These are phyloP conservation scores for Thereva nobilitata DNA, from an alignment of 2,888 invertebrate genomes.

Conservation along the genomic window DNA sequence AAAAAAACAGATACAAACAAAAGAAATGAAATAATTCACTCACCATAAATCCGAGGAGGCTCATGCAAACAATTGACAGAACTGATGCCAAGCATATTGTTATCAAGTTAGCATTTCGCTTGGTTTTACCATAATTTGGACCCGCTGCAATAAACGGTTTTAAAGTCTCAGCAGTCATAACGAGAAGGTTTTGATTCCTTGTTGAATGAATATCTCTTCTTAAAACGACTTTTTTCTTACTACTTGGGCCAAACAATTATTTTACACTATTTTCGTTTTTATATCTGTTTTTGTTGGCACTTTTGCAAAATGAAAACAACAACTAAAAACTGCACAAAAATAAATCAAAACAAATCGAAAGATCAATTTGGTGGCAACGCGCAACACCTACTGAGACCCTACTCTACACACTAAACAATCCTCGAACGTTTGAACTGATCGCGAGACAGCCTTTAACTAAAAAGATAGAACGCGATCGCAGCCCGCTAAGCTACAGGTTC, in stretches of 20 bases:
- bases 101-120: slow-evolving; percentile 25
- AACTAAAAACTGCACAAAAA: no score
- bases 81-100: slow-evolving; percentile 49
- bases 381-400: no score
- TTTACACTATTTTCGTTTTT: no score
- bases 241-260: no score
- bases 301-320: no score
- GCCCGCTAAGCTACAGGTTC: no score
- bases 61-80: slow-evolving; percentile 46
- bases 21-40: slow-evolving; percentile 42
- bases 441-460: slow-evolving; percentile 12
- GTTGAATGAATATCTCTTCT: no score
- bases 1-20: not conserved
- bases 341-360: no score
- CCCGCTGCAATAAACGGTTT: slow-evolving; percentile 54
- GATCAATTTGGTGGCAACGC: no score
- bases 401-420: not conserved
- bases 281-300: no score
- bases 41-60: slow-evolving; percentile 52
- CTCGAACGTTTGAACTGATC: slow-evolving; percentile 9
- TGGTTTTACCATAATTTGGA: slow-evolving; percentile 16
- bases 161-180: slow-evolving; percentile 57
- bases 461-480: slow-evolving; percentile 1
- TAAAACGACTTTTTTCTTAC: no score
- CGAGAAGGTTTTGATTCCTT: no score